Evolutionary conservation across 2,797 vertebrate species (phyloP).

Genomic region (Bryconaethiops microstoma): DNA sequence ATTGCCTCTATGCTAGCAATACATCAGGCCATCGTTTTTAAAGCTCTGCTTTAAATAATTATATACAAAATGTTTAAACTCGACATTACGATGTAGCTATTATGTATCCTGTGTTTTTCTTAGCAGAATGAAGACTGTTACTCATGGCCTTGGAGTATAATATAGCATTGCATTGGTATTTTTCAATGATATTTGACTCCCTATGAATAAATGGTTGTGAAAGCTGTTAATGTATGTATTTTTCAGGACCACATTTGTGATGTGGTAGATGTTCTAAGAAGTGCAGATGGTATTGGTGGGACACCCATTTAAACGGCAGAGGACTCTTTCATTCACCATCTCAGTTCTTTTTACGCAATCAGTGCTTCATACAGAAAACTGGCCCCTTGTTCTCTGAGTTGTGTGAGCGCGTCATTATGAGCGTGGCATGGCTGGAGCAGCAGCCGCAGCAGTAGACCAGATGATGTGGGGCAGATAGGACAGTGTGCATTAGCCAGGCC

Average conservation of each 20-base stretch:
- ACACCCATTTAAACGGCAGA: slow-evolving; percentile 22
- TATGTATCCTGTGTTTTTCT: no score
- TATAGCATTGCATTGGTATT: neutral
- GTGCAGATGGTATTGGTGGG: neutral
- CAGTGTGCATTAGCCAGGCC: slow-evolving; percentile 49
- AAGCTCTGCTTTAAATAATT: no score
- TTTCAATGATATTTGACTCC: neutral
- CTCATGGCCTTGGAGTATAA: no score
- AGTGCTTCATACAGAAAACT: slow-evolving; percentile 64
- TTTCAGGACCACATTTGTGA: neutral
- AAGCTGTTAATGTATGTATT: neutral
- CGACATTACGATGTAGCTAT: no score
- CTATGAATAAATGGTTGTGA: neutral
- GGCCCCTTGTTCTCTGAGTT: slow-evolving; percentile 53
- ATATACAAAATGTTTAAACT: no score
- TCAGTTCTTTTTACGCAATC: slow-evolving; percentile 27
- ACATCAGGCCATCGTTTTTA: neutral
- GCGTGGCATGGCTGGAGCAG: slow-evolving; percentile 21
- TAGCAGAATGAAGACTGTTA: no score
- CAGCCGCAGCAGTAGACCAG: neutral
- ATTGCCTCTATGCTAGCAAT: neutral
- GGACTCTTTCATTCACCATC: slow-evolving; percentile 28
- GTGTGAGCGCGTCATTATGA: slow-evolving; percentile 42
- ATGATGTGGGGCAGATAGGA: slow-evolving; percentile 21
- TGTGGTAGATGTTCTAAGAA: neutral